Percentiles rank a stretch among this genome's conserved stretches.
Evolutionary conservation across 2,113 vertebrate species (phyloP).

Genomic region (Indicator maculatus): DNA sequence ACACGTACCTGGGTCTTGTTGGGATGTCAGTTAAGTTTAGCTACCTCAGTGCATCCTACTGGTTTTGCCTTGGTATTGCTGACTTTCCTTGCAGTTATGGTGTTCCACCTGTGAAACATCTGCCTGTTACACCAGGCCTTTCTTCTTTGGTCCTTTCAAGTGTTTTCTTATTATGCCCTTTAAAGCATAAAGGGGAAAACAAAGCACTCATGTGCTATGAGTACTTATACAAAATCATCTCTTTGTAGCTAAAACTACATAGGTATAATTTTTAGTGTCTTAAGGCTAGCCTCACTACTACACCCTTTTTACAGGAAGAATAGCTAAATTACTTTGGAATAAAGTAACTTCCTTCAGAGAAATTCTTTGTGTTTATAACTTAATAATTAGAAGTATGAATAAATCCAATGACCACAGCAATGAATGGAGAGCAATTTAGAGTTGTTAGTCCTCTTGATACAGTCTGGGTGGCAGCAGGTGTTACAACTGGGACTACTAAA

Average conservation of each 20-base stretch:
- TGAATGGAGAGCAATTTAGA: neutral
- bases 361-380: slow-evolving; percentile 8
- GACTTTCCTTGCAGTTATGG: neutral
- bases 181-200: neutral
- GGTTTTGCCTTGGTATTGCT: neutral
- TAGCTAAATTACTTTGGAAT: neutral
- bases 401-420: neutral
- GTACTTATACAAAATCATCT: fast-evolving
- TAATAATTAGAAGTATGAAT: slow-evolving; percentile 14
- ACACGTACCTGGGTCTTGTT: neutral
- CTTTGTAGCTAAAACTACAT: neutral
- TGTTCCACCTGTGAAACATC: neutral
- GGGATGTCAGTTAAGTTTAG: neutral
- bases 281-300: neutral
- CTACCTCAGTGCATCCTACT: neutral
- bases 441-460: neutral
- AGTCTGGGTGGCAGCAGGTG: neutral
- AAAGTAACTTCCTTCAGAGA: neutral
- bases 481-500: slow-evolving; percentile 31
- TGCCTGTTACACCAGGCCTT: neutral
- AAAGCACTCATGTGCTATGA: fast-evolving
- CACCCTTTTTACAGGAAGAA: neutral
- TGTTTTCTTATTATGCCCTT: neutral
- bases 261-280: neutral
- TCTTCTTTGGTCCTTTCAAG: neutral